phyloP scores from a whole-genome alignment of 2,113 vertebrate species.

The Coracopsis vasa region DNA sequence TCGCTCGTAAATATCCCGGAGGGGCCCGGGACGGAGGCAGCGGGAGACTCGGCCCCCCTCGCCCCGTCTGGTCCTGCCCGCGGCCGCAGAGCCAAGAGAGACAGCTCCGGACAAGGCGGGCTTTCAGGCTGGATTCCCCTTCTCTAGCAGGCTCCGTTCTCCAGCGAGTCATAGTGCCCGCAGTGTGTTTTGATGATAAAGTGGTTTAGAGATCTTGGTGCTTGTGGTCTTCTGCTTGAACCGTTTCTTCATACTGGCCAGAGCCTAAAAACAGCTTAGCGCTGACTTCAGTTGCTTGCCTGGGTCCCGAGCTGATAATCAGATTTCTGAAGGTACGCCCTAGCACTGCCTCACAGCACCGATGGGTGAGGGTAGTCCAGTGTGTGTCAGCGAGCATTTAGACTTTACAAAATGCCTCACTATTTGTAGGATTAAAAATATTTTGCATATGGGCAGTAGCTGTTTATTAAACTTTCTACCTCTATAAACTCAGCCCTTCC shows the following conservation, averaged over 20 bases:
- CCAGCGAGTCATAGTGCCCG: neutral
- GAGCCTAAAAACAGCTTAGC: neutral
- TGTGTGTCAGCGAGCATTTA: accelerated
- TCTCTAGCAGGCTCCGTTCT: neutral
- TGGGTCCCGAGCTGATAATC: neutral
- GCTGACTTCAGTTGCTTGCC: neutral
- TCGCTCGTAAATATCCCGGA: neutral
- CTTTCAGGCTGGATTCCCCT: neutral
- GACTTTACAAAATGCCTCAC: neutral
- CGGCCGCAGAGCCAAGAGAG: neutral
- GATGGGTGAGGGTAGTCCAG: neutral
- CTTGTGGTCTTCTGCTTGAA: neutral
- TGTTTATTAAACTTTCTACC: neutral
- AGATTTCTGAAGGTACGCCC: neutral
- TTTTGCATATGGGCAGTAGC: neutral
- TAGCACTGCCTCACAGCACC: neutral
- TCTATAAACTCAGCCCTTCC: neutral
- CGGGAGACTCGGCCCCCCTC: too few relatives aligned
- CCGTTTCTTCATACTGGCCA: neutral
- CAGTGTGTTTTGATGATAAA: neutral
- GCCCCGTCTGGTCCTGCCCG: neutral
- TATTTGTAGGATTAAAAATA: neutral
- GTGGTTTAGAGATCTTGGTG: neutral
- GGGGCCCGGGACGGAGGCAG: neutral
- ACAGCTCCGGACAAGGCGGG: neutral